A percentile compares a stretch with the other conserved stretches of the same genome.
phyloP scores from a whole-genome alignment of 1,140 invertebrate species.

The Hyposmocoma kahamanoa region DNA sequence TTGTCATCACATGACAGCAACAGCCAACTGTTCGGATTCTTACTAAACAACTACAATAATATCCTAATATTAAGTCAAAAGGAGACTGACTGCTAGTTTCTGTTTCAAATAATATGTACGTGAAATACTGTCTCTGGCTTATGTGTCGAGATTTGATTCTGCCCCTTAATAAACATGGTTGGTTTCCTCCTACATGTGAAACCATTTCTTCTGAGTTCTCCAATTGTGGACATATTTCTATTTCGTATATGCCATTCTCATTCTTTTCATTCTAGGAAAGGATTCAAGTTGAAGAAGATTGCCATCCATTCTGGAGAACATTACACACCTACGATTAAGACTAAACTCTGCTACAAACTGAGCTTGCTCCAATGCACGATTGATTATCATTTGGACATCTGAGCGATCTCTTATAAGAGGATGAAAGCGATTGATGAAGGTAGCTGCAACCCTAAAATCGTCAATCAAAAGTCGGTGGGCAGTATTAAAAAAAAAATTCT shows the following conservation, averaged over 20 bases:
- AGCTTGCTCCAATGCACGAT: not conserved
- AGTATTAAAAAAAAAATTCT: slow-evolving; percentile 13
- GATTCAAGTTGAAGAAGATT: not conserved
- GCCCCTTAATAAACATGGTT: too few species aligned
- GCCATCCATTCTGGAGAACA: not conserved
- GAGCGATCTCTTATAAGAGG: not conserved
- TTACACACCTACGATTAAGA: not conserved
- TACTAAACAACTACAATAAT: too few species aligned
- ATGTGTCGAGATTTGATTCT: too few species aligned
- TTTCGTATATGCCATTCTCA: slow-evolving; percentile 10
- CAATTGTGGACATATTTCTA: slow-evolving; percentile 15
- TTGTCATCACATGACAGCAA: too few species aligned
- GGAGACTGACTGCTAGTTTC: too few species aligned
- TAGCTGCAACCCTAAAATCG: slow-evolving; percentile 23
- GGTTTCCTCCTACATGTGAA: too few species aligned
- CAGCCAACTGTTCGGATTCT: too few species aligned
- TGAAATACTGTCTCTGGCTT: too few species aligned
- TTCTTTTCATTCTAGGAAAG: slow-evolving; percentile 7
- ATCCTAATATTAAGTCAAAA: too few species aligned
- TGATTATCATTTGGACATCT: not conserved
- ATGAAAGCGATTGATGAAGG: slow-evolving; percentile 15
- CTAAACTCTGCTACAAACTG: not conserved
- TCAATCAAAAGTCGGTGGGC: slow-evolving; percentile 13
- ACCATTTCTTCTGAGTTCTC: too few species aligned
- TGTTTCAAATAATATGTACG: too few species aligned